Base-by-base conservation (phyloP, 2,888 invertebrate genomes). In the Lissonota sp. region DNA sequence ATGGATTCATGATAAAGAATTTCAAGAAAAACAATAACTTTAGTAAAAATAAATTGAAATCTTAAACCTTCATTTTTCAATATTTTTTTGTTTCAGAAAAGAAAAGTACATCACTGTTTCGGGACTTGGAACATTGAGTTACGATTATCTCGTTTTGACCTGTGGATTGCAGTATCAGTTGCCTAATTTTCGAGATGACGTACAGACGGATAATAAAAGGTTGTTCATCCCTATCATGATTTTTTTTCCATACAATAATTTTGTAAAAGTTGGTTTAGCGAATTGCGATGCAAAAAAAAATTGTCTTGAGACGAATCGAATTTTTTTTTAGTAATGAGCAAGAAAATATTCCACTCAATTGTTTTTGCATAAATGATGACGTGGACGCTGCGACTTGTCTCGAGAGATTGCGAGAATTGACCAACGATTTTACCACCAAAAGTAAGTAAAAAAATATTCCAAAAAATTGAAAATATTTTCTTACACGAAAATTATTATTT, bases 281-380 rank as follows among this genome's bases (percentile, higher is more conserved):
- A 26, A 12, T 1, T 4, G 1, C 46, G 26, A 44, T 60, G 8
- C 5, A 44, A 64, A 93, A 93, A n/a, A 87, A 92, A 93, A 0
- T 88, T 86, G 46, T 37, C 5, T 40, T 12, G 26, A 57, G 5
- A 26, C 5, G 26, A 37, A 4, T 10, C 76, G 8, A 87, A 89
- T 71, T 67, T 55, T 57, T 57, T 6, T 12, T 12, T 44, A 58
- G 93, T 0, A 80, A 77, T 64, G 85, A 85, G 64, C 74, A 71
- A 14, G 90, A 92, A 1, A 60, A 39, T 26, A 85, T 93, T 79
- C 95, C 95, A 0, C 92, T 93, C 1, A 96, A 96, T 87, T 94
- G 95, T 10, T 95, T 95, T 84, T 92, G 94, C 1, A 90, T 96
- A 16, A 96, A 96, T 88, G 93, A 93, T 12, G 93, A 94, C 14